These are phyloP conservation scores for Alentia gelatinosa DNA, from an alignment of 2,888 invertebrate genomes.

Conservation along the genomic window DNA sequence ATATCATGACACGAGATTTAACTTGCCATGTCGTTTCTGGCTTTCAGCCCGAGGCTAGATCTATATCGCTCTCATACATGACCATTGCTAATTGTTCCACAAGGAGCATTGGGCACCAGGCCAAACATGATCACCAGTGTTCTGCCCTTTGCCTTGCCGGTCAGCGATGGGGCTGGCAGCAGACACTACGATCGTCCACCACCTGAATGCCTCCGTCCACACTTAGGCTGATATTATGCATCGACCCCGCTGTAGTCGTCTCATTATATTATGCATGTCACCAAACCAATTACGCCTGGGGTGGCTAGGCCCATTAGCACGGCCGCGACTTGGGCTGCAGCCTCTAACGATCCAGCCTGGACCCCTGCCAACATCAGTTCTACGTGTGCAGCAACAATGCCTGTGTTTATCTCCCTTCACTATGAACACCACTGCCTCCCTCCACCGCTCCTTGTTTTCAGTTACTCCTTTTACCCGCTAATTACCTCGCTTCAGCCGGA, in stretches of 20 bases:
- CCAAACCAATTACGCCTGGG: not conserved
- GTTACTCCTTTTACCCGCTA: no score
- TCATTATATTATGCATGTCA: slow-evolving; percentile 26
- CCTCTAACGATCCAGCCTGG: no score
- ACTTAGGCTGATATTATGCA: not conserved
- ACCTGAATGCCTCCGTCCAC: not conserved
- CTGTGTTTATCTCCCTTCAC: no score
- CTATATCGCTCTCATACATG: not conserved
- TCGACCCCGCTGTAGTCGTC: not conserved
- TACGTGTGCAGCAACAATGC: no score
- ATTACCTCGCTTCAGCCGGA: no score
- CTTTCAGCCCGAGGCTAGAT: no score
- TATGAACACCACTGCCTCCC: no score
- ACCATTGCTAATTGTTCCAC: not conserved
- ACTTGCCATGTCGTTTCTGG: no score
- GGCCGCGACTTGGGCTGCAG: no score
- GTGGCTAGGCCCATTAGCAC: not conserved
- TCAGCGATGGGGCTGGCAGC: not conserved
- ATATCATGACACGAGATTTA: no score
- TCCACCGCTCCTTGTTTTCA: no score
- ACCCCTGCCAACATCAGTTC: no score
- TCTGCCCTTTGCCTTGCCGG: not conserved
- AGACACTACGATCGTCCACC: not conserved
- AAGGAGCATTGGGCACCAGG: not conserved
- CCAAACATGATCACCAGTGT: not conserved